Evolutionary conservation across 1,140 invertebrate genomes (phyloP).

Genomic region (Drosophila ercepeae): DNA sequence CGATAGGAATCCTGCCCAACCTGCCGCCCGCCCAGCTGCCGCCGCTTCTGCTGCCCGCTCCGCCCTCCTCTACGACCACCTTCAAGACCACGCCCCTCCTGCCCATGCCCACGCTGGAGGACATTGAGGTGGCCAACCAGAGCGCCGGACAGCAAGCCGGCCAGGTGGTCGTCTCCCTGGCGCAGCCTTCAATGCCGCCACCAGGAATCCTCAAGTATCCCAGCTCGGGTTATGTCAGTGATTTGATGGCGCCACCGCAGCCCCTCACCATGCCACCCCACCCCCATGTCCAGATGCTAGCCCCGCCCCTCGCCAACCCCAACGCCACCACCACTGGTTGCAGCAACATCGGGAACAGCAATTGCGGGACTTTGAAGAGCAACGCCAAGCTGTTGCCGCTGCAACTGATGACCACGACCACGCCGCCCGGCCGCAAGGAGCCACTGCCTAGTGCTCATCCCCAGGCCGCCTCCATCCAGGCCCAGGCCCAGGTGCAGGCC

Average conservation of each 20-base stretch:
- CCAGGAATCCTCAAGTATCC: conserved; percentile 29
- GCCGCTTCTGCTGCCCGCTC: conserved; percentile 51
- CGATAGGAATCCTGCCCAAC: conserved; percentile 67
- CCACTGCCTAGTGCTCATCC: conserved; percentile 36
- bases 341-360: conserved; percentile 16
- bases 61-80: conserved; percentile 47
- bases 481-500: conserved; percentile 16
- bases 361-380: conserved; percentile 68
- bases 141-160: conserved; percentile 9
- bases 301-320: conserved; percentile 11
- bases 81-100: conserved; percentile 71
- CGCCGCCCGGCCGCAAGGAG: conserved; percentile 43
- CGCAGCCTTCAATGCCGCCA: conserved; percentile 20
- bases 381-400: conserved; percentile 65
- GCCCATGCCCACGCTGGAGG: conserved; percentile 73
- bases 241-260: conserved; percentile 30
- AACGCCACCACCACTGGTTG: too few relatives aligned
- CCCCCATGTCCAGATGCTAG: not conserved
- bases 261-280: conserved; percentile 1
- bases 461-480: conserved; percentile 25
- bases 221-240: conserved; percentile 22
- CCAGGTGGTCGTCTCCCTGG: conserved; percentile 27
- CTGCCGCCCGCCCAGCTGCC: conserved; percentile 35
- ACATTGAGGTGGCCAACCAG: conserved; percentile 63
- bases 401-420: conserved; percentile 48